Evolutionary conservation across 2,797 vertebrate species (phyloP).

Genomic region (Falco rusticolus): DNA sequence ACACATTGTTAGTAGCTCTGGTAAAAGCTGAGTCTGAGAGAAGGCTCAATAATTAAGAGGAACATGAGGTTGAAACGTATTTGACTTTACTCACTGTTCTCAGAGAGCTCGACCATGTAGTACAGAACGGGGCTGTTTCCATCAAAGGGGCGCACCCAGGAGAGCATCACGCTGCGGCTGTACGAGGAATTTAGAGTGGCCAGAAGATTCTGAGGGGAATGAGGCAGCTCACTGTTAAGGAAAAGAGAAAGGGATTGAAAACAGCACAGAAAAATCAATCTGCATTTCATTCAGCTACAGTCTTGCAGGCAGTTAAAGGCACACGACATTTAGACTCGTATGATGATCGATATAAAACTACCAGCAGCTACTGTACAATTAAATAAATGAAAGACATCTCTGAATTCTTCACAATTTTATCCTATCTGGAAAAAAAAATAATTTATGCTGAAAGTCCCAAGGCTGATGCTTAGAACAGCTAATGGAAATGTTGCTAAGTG

Average conservation of each 20-base stretch:
- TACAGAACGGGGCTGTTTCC: slow-evolving; percentile 93
- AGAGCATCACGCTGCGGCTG: slow-evolving; percentile 86
- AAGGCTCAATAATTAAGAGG: not conserved
- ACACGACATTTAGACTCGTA: rapidly evolving
- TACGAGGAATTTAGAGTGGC: slow-evolving; percentile 84
- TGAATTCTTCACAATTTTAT: not conserved
- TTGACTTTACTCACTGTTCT: slow-evolving; percentile 89
- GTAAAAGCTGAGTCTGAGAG: not conserved
- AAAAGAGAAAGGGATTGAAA: not conserved
- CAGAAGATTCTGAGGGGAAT: slow-evolving; percentile 91
- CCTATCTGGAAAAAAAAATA: not conserved
- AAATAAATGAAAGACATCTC: slow-evolving; percentile 12
- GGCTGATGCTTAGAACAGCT: not conserved
- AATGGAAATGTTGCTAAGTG: not conserved
- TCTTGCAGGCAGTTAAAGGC: not conserved
- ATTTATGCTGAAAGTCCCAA: not conserved
- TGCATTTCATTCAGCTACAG: not conserved
- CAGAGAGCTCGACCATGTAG: slow-evolving; percentile 93
- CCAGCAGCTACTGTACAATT: slow-evolving; percentile 13
- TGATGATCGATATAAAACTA: not conserved
- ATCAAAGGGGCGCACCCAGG: slow-evolving; percentile 94
- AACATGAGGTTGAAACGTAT: not conserved
- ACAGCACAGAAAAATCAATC: not conserved
- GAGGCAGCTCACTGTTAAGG: slow-evolving; percentile 88
- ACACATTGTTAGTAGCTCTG: not conserved